A percentile compares a stretch with the other conserved stretches of the same genome.
phyloP scores from a whole-genome alignment of 2,888 invertebrate genomes.

The Palloptera scutellata region DNA sequence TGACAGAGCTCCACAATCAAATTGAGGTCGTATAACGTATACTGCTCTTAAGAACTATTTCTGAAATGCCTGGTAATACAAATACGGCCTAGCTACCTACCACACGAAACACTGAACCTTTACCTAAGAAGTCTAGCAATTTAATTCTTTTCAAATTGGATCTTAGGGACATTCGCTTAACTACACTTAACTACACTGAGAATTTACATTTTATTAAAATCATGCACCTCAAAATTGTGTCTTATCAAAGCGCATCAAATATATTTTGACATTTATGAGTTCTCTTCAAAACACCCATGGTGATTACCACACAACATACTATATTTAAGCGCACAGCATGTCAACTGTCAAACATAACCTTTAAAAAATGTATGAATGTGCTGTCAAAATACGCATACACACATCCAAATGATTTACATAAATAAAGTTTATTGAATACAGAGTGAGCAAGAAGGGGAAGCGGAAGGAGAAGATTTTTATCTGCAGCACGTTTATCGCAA shows the following conservation, averaged over 20 bases:
- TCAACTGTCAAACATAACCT: slow-evolving; percentile 5
- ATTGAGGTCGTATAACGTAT: no score
- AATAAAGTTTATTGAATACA: slow-evolving; percentile 24
- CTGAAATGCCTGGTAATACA: no score
- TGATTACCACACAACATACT: neutral
- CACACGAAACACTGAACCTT: no score
- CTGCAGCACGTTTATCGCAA: slow-evolving; percentile 18
- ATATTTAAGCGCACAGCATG: neutral
- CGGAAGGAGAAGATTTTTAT: slow-evolving; percentile 18
- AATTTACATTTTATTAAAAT: slow-evolving; percentile 28
- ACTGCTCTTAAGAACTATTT: no score
- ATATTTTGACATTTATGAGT: slow-evolving; percentile 45
- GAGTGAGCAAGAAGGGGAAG: neutral
- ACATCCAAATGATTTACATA: slow-evolving; percentile 47
- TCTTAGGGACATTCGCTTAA: no score
- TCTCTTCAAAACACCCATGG: slow-evolving; percentile 25
- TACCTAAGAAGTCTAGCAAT: no score
- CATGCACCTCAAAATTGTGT: neutral
- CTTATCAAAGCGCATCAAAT: slow-evolving; percentile 18
- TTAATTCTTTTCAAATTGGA: no score
- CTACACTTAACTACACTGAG: no score
- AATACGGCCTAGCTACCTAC: no score
- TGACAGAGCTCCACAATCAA: no score
- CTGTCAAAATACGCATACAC: slow-evolving; percentile 27
- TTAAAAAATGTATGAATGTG: neutral